Percentiles rank a stretch among this genome's conserved stretches.
phyloP scores from a whole-genome alignment of 2,797 vertebrate species.

The Bradypus variegatus region DNA sequence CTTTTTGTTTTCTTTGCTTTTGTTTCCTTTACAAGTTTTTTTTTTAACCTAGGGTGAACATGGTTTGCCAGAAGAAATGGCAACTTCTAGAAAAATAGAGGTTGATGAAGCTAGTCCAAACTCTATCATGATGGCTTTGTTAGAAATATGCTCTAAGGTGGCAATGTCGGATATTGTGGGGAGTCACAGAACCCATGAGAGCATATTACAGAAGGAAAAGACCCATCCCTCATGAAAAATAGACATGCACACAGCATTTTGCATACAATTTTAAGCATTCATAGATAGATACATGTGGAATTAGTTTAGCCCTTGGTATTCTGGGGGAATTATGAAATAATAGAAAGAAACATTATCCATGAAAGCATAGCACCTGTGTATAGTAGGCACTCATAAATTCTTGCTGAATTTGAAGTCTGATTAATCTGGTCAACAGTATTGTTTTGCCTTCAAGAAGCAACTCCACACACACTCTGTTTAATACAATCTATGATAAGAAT shows the following conservation, averaged over 20 bases:
- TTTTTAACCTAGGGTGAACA: slow-evolving; percentile 79
- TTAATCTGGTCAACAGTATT: background rate
- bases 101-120: slow-evolving; percentile 82
- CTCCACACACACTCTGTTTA: background rate
- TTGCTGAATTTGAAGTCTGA: background rate
- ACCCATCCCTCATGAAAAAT: background rate
- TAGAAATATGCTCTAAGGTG: background rate
- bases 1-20: background rate
- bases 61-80: slow-evolving; percentile 86
- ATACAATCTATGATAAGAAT: background rate
- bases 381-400: background rate
- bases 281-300: background rate
- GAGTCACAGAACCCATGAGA: background rate
- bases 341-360: slow-evolving; percentile 1
- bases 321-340: background rate
- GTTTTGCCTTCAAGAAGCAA: background rate
- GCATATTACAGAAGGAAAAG: background rate
- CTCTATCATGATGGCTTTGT: slow-evolving; percentile 11
- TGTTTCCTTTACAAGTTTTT: background rate
- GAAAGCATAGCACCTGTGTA: background rate
- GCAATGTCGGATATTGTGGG: background rate
- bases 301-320: background rate
- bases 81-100: slow-evolving; percentile 81
- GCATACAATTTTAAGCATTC: background rate
- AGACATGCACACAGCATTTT: background rate